Conservation (phyloP, 1,140 invertebrate genomes). For the Samia ricini region DNA sequence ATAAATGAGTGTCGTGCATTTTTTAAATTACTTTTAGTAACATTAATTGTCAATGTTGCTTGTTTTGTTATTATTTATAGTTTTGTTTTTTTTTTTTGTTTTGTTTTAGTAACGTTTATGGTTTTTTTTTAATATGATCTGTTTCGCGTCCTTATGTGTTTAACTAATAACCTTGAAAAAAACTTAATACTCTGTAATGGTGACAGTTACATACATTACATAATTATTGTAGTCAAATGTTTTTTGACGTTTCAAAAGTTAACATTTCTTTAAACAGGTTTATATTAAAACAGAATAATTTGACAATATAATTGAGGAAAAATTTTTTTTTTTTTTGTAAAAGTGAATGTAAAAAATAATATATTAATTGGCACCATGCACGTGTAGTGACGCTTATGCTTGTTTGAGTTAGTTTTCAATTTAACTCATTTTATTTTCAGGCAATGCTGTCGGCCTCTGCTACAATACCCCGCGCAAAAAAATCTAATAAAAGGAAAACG, state of each 20-base stretch:
- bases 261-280: too few species aligned
- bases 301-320: background rate
- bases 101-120: background rate
- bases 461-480: conserved; percentile 76
- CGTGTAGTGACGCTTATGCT: conserved; percentile 38
- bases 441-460: conserved; percentile 74
- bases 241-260: too few species aligned
- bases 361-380: conserved; percentile 5
- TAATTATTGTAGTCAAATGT: too few species aligned
- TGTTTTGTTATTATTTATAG: background rate
- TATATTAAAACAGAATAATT: too few species aligned
- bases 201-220: background rate
- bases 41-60: background rate
- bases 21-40: background rate
- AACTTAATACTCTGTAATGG: background rate
- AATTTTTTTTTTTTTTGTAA: background rate
- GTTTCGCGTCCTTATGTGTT: background rate
- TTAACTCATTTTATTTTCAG: conserved; percentile 72
- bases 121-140: background rate
- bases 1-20: too few species aligned
- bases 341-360: background rate
- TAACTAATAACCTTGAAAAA: background rate
- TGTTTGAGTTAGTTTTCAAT: conserved; percentile 56
- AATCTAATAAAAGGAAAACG: conserved; percentile 77
- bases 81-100: background rate